Base-by-base conservation (phyloP, 2,797 vertebrate genomes). In the Rhabdophis nuchalis region DNA sequence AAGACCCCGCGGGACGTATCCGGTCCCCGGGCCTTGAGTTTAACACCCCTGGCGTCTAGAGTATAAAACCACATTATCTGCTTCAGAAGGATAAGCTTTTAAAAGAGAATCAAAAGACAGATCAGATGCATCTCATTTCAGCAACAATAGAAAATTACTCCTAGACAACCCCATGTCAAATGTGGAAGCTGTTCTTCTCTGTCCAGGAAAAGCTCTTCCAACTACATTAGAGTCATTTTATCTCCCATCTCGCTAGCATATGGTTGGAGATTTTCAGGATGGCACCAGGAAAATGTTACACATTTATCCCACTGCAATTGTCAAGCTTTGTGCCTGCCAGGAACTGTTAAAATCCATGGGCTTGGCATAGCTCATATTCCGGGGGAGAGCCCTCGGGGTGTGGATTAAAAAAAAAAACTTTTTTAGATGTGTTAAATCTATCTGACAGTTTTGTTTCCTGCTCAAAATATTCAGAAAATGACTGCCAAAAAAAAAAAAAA, bases 31-130 rank as follows among this genome's bases (percentile, higher is more conserved):
- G 18, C 56, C 18, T 57, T 57, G 18, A 57, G 56, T 57, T 57
- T 57, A 18, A 57, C 18, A 57, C 27, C 10, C 11, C 60, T 61
- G 27, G 64, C 12, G 64, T 13, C 64, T 32, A 68, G n/a, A 68
- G 32, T 68, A 32, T 89, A 89, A 68, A 25, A 93, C 91, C 92
- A 52, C 93, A 94, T 91, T 86, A 3, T 3, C 46, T 91, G 25
- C 89, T 95, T 94, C 91, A 92, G 85, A 53, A 53, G 95, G 93
- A 72, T 91, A 92, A 86, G 95, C 91, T 85, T 91, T 64, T 94
- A 91, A 87, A 77, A 77, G 72, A 77, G 36, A 77, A 77, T 20
- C 18, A 41, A 77, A 77, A 77, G 36, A 77, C 68, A 68, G n/a
- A 23, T 41, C 32, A 20, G 32, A 36, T 36, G 36, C 16, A 77